Conservation (phyloP, 2,888 invertebrate species). For the Nephrotoma flavescens region DNA sequence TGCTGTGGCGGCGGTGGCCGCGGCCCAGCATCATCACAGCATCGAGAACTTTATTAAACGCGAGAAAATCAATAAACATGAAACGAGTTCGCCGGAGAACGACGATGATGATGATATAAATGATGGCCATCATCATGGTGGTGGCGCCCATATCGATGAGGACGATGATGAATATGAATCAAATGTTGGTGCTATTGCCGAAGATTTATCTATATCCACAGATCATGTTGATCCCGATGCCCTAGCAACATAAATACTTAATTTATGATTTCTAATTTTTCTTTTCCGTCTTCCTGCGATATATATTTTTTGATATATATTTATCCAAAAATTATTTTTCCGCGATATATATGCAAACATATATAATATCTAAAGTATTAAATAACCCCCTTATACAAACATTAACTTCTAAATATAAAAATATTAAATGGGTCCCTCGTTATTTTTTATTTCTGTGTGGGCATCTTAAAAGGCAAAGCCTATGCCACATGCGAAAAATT, state of each 20-base stretch:
- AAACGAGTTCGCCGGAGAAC: background rate
- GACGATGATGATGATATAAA: background rate
- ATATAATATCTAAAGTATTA: background rate
- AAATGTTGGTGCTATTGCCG: background rate
- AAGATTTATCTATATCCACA: constrained; percentile 5
- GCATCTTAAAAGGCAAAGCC: background rate
- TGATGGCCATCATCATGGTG: background rate
- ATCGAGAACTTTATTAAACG: constrained; percentile 1
- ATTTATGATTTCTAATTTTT: background rate
- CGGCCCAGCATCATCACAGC: background rate
- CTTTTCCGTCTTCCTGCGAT: background rate
- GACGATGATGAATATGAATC: background rate
- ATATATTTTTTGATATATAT: background rate
- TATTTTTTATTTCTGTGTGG: background rate
- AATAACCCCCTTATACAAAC: background rate
- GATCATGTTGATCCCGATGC: constrained; percentile 3
- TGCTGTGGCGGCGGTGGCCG: background rate
- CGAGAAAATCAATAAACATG: background rate
- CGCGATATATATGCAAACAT: background rate
- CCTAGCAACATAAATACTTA: background rate
- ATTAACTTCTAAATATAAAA: background rate
- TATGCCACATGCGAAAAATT: background rate
- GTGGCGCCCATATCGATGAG: background rate
- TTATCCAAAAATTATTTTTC: background rate
- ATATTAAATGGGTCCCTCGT: background rate